These are phyloP conservation scores for Drepana falcataria DNA, from an alignment of 2,888 invertebrate species.

Conservation along the genomic window DNA sequence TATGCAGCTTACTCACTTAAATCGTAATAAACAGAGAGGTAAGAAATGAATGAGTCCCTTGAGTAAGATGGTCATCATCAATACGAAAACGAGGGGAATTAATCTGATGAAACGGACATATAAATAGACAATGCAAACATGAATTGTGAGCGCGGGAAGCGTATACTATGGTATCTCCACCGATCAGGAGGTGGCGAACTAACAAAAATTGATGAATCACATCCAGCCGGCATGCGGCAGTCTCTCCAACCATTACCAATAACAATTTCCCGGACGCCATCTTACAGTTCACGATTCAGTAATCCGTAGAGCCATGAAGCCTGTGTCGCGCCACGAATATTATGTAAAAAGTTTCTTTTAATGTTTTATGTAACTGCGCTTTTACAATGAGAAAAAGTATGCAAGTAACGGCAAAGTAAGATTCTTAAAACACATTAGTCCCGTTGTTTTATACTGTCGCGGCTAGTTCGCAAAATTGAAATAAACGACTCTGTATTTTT, in stretches of 20 bases:
- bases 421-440: neutral
- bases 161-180: constrained; percentile 16
- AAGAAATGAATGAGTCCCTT: constrained; percentile 10
- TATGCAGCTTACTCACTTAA: too few relatives aligned
- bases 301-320: constrained; percentile 33
- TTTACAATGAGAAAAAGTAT: neutral
- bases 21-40: too few relatives aligned
- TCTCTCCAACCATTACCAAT: constrained; percentile 42
- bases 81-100: constrained; percentile 9
- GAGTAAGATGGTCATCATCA: constrained; percentile 8
- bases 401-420: neutral
- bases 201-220: constrained; percentile 57
- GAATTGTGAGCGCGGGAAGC: constrained; percentile 11
- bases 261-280: constrained; percentile 59
- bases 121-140: constrained; percentile 36
- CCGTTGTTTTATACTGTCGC: neutral
- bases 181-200: constrained; percentile 32
- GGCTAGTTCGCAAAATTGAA: neutral
- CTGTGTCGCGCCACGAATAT: constrained; percentile 10
- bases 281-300: constrained; percentile 51
- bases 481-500: neutral
- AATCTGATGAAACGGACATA: constrained; percentile 23
- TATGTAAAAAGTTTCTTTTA: neutral
- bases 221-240: constrained; percentile 22
- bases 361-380: neutral